Evolutionary conservation across 2,797 vertebrate genomes (phyloP), one percentile per base, ranked within the genome.

Genomic region (Eulemur mongoz): DNA sequence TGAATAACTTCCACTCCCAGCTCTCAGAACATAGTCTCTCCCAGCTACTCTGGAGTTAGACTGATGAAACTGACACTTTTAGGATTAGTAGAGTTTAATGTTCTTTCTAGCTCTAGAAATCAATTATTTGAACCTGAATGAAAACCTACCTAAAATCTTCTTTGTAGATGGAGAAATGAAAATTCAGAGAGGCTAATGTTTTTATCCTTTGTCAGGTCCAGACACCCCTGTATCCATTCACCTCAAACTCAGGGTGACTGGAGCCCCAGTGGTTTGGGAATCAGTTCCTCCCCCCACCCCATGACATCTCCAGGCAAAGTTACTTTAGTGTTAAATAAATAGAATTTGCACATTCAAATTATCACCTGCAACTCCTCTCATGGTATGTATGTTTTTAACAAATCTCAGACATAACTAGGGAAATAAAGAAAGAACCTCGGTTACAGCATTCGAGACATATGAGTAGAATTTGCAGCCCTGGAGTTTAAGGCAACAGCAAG

Each of bases 291-390:
- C 63, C 7, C 73, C 45, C 75, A 81, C 17, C 32, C 17, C 89
- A 96, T 54, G 70, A 18, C 63, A 78, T 92, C 43, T 88, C 84
- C 95, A 93, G 57, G 93, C 89, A 96, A 96, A 96, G 67, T 75
- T 90, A 86, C 18, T 93, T 97, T 89, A 90, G 78, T 61, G 32
- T 95, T 69, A 92, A 93, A 90, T 57, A 89, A 92, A 87, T 65
- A 96, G 50, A 65, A 95, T 97, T 97, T 95, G 25, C 81, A 57
- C 22, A 59, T 67, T 88, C 84, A 93, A 91, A 95, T 94, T 30
- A 93, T 32, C 86, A 80, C 67, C 22, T 84, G 18, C 50, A 69
- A 59, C 52, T 89, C 59, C 43, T 79, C 12, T 72, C 52, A 54
- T 65, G 85, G 57, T 90, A 14, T 78, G 14, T 69, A 35, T 79